Conservation (phyloP, 2,113 vertebrate genomes). For the Sisor rabdophorus region DNA sequence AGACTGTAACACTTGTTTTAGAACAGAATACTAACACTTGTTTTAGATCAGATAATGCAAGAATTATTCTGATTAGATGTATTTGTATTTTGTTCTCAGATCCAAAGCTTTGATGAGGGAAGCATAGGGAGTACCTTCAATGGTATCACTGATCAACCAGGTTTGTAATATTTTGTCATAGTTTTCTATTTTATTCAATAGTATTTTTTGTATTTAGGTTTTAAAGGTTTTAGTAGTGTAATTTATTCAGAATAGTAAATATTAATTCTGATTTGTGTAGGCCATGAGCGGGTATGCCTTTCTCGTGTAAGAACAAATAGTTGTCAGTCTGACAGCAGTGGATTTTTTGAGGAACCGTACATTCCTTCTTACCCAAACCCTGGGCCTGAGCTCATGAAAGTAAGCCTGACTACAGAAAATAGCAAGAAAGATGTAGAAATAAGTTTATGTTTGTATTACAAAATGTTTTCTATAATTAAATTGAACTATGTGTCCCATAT, state of each 20-base stretch:
- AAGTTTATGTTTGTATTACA: background rate
- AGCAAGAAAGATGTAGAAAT: background rate
- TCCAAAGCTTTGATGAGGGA: constrained; percentile 63
- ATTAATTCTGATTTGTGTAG: constrained; percentile 14
- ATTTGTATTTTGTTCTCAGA: constrained; percentile 45
- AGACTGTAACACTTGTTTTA: constrained; percentile 2
- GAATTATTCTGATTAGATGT: background rate
- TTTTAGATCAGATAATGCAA: background rate
- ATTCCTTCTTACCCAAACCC: constrained; percentile 52
- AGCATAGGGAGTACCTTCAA: constrained; percentile 41
- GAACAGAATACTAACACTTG: background rate
- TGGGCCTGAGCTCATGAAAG: constrained; percentile 57
- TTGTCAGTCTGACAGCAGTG: constrained; percentile 79
- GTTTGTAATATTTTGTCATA: constrained; percentile 41
- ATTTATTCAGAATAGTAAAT: background rate
- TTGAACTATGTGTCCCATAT: background rate
- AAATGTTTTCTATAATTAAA: background rate
- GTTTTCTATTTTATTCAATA: background rate
- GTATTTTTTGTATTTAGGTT: background rate
- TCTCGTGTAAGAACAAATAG: constrained; percentile 68
- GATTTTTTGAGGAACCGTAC: constrained; percentile 73
- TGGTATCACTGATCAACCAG: constrained; percentile 47
- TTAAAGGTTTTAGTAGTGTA: background rate
- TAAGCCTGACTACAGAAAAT: constrained; percentile 21
- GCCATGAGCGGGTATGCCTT: constrained; percentile 9